Percentiles rank a stretch among this genome's conserved stretches.
Conservation (phyloP, 2,797 vertebrate species). For the Tragopan temminckii region DNA sequence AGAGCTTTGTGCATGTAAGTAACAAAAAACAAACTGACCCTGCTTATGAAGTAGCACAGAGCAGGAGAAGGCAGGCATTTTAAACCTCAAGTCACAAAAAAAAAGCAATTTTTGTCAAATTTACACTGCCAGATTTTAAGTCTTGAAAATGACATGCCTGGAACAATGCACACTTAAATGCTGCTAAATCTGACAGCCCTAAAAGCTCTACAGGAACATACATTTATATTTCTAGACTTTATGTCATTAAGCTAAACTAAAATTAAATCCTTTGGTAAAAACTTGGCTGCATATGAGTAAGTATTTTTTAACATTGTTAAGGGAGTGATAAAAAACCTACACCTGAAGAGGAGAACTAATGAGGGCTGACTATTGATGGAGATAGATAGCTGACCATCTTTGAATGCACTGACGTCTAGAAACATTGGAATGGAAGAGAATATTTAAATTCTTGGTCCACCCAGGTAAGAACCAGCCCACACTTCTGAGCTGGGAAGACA, state of each 20-base stretch:
- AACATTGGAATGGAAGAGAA: background rate
- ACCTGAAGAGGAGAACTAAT: background rate
- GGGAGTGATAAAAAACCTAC: background rate
- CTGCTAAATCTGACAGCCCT: background rate
- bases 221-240: background rate
- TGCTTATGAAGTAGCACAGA: background rate
- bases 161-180: background rate
- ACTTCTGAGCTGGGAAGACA: background rate
- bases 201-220: background rate
- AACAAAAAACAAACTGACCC: background rate
- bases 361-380: background rate
- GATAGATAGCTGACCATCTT: background rate
- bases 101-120: background rate
- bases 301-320: background rate
- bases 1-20: background rate
- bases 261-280: background rate
- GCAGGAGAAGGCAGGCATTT: background rate
- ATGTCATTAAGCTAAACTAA: background rate
- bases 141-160: background rate
- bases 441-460: background rate
- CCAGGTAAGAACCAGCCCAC: accelerated
- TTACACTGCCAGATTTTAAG: background rate
- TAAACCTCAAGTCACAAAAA: background rate
- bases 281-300: background rate
- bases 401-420: background rate